Base-by-base conservation (phyloP, 2,797 vertebrate genomes). In the Fistularia tabacaria region DNA sequence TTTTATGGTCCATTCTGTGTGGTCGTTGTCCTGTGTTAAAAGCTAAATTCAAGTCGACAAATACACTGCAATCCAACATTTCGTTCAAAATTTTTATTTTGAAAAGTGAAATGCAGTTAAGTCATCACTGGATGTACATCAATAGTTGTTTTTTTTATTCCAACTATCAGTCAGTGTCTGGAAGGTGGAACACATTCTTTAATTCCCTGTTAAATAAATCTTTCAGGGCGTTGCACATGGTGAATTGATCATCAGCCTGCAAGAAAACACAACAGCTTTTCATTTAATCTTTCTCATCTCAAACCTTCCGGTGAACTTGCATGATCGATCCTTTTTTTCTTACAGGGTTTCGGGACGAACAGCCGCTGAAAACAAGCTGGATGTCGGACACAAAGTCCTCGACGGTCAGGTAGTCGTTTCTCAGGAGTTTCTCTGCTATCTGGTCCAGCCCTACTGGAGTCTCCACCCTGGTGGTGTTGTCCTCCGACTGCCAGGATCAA, bases 201-300 rank as follows among this genome's bases (percentile, higher is more conserved):
- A 91, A 81, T 59, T 86, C 73, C 14, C 1, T 3, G 2, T 89
- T 64, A 73, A 90, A 90, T 11, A 81, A 46, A 39, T 74, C n/a
- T 25, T 66, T 74, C 41, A 91, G 67, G 15, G 5, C 59, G 50
- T 50, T 7, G 0, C 80, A 77, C 10, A 25, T 36, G 4, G 8
- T 6, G 2, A 51, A 49, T 38, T 71, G 54, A 38, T 75, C 57
- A 1, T 85, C 79, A 1, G 51, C 54, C 90, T 91, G 79, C 13
- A 71, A 69, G 52, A 74, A 15, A 71, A 51, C 10, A 66, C 0
- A 59, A 49, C 12, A 64, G 10, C 25, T 25, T 25, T 25, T 25
- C 25, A 25, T 25, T 25, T 25, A 25, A 25, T 25, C 25, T 25
- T 25, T 25, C 5, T 3, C 25, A 25, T 11, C 8, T 8, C 15